Evolutionary conservation across 2,113 vertebrate species (phyloP).

Genomic region (Chaenocephalus aceratus): DNA sequence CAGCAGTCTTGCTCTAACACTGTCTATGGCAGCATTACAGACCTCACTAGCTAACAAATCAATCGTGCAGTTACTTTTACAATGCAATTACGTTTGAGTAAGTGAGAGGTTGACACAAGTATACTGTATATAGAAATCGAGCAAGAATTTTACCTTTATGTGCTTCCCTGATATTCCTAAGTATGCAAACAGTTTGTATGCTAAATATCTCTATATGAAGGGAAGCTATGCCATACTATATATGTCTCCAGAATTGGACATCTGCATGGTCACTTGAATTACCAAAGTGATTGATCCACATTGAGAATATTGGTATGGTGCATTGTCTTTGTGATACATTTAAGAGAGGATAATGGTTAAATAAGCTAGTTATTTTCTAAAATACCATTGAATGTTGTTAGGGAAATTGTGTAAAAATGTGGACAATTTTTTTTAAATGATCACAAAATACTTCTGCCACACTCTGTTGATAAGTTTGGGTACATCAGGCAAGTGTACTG

Average conservation of each 20-base stretch:
- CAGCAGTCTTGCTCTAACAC: slow-evolving; percentile 70
- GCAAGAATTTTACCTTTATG: neutral
- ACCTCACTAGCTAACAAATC: slow-evolving; percentile 57
- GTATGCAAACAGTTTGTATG: neutral
- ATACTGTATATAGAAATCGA: neutral
- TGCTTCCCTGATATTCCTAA: neutral
- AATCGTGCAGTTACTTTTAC: slow-evolving; percentile 64
- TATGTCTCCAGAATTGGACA: neutral
- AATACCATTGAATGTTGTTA: neutral
- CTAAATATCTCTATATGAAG: no score
- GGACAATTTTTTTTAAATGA: neutral
- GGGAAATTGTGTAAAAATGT: slow-evolving; percentile 1
- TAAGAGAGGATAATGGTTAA: neutral
- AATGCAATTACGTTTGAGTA: slow-evolving; percentile 60
- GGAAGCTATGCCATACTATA: no score
- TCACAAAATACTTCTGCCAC: neutral
- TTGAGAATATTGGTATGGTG: neutral
- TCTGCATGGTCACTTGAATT: neutral
- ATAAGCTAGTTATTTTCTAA: neutral
- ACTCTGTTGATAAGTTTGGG: slow-evolving; percentile 4
- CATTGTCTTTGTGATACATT: neutral
- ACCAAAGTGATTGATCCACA: neutral
- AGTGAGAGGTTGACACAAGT: slow-evolving; percentile 12
- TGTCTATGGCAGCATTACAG: slow-evolving; percentile 63
- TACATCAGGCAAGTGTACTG: slow-evolving; percentile 31